Base-by-base conservation (phyloP, 1,140 invertebrate genomes). In the Lepidurus arcticus region DNA sequence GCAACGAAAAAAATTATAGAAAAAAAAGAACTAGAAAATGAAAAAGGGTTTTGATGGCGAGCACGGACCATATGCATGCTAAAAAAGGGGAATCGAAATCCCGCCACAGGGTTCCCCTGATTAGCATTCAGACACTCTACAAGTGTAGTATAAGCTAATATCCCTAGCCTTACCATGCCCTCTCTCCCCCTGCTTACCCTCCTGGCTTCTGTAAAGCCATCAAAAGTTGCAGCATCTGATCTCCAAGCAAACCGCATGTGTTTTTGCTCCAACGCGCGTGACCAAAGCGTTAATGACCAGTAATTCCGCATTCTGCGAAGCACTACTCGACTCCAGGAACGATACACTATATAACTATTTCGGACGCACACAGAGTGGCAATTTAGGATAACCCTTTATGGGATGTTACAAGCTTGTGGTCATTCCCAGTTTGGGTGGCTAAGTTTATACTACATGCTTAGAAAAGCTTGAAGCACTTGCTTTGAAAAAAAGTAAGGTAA, bases 221-320 rank as follows among this genome's bases (percentile, higher is more conserved):
- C 53, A 65, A 65, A 65, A 65, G 16, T 65, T 65, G 53, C 53
- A 65, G 53, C 53, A 65, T 65, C 53, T 65, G 53, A 65, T 65
- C 53, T 65, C 53, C n/a, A 21, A n/a, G 53, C 53, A 21, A 65
- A 65, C 53, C 53, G 21, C 21, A 65, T 65, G 53, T 65, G 53
- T 65, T 65, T 65, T 65, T 65, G 53, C 53, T 65, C 53, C 21
- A 65, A 21, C 53, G 53, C 53, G 53, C 53, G 53, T 65, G 53
- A 65, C 53, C 53, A 65, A 65, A 65, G 53, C 53, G 53, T 65
- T 65, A 65, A 65, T 65, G 53, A 65, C 53, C 53, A 65, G 53
- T 65, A 65, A 65, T 65, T 65, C 53, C 53, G 53, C 53, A 65
- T 65, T 65, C 53, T 65, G 53, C 53, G n/a, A 65, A 47, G 10